Evolutionary conservation across 2,888 invertebrate genomes (phyloP), one percentile per base, ranked within the genome.

Genomic region (Ormyrus nitidulus): DNA sequence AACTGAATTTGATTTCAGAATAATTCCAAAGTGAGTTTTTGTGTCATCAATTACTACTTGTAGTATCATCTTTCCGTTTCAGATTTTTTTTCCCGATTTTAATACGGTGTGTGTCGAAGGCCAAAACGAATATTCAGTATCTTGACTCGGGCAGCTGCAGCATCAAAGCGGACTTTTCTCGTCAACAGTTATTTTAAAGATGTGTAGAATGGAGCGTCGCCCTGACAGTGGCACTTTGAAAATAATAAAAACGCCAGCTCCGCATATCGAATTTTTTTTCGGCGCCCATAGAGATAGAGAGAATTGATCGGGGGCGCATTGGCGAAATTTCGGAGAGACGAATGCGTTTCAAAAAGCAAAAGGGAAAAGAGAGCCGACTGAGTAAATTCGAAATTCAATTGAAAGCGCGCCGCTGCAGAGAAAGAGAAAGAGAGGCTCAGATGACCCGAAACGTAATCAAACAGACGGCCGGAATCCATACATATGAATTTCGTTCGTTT

Each of bases 361-460:
- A 68, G 61, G 51, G 62, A 69, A 58, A 61, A 76, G 72, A 62
- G 69, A 59, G 49, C 0, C 53, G 75, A 75, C 66, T 66, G 79
- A 71, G 80, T 73, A 73, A 77, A 77, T 80, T 80, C 80, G 73
- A 80, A 80, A 80, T 80, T 80, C 80, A 80, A 80, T 80, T 73
- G 73, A 73, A 80, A 77, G 65, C 56, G 59, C 46, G 34, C 34
- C 34, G 34, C 34, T 34, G 34, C 34, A 34, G 34, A 34, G 34
- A 34, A 34, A 34, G 34, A 34, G 51, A 61, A 58, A 64, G 68
- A 68, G 58, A 44, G 62, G 65, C 80, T 80, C 77, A 80, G 80
- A 77, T 80, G 73, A 80, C 77, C 80, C 77, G 80, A 73, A 77
- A 80, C 71, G 80, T 80, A 80, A 77, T 80, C 80, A 80, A 80